Base-by-base conservation (phyloP, 2,113 vertebrate genomes). In the Ia io region DNA sequence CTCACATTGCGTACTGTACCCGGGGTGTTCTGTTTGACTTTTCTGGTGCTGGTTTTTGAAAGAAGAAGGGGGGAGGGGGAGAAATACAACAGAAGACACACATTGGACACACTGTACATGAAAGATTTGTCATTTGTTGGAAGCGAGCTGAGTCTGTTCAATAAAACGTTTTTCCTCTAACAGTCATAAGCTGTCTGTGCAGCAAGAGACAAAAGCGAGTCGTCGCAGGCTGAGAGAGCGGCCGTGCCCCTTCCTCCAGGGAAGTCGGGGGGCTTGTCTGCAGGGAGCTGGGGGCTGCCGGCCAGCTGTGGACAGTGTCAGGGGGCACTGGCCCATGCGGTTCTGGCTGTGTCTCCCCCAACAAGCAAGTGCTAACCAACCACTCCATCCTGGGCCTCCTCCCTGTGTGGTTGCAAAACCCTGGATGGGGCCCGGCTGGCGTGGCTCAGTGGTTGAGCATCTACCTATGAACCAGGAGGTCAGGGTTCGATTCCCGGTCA, bases 131-230 rank as follows among this genome's bases (percentile, higher is more conserved):
- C 95, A 89, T 98, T 98, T 97, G 97, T 98, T 97, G 98, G 97
- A 98, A 98, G 96, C 98, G 98, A 96, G 89, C 77, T 85, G 93
- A 97, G 56, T 93, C 83, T 96, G 96, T 97, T 97, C 97, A 98
- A 98, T 98, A 98, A 98, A 98, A 98, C 97, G 97, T 98, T 98
- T 98, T 98, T 98, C 97, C 97, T 5, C 77, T 96, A 95, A 98
- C 86, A 91, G 90, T 85, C 93, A 96, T 86, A 97, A 98, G 91
- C 97, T 95, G 89, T 97, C 98, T 98, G 91, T 98, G 97, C 96
- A 93, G 82, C 96, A 8, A 82, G 90, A 89, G 96, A 87, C 53
- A n/a, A 95, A 93, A 93, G 28, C 93, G 76, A 89, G 77, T 84
- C 91, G 94, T 56, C 23, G 0, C 23, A 80, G 70, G 82, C 95